Evolutionary conservation across 2,888 invertebrate species (phyloP), one percentile per base, ranked within the genome.

Genomic region (Drosophila mayaguana): DNA sequence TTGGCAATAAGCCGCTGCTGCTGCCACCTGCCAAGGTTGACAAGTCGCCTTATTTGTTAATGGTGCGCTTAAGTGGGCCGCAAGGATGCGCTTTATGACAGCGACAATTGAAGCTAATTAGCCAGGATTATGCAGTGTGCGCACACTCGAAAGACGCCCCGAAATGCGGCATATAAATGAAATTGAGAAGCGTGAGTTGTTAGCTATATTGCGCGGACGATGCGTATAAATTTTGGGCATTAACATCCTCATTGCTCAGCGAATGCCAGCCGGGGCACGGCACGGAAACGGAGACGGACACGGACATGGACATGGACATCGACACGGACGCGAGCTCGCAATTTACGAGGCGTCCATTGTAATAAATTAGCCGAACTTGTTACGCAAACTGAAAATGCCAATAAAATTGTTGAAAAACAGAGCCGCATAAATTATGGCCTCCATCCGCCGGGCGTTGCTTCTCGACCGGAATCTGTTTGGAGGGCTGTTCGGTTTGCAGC

Each of bases 321-420:
- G 38, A 53, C 25, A 32, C 25, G 55, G 42, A 55, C 42, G 55
- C 14, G 42, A 14, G 25, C 42, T 51, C 56, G 56, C 71, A 82
- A 88, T 88, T 89, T 89, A 88, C 88, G 90, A 88, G 70, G 64
- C 75, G 72, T 80, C 65, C 75, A 69, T 74, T 64, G 90, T 74
- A 88, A 88, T 88, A 88, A 88, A 88, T 89, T 88, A 88, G 82
- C 81, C 78, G 54, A 81, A 81, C 81, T 81, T 84, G 81, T 75
- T 78, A 75, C 71, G 73, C 71, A 75, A 78, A 78, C 78, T 83
- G 79, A 75, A 81, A 79, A 81, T 76, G 81, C 84, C 83, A 83
- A 84, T 87, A 81, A 87, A 80, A 83, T 79, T 82, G 78, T 70
- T 63, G 70, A 72, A 79, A 77, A 79, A 66, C 74, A 77, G 69